These are phyloP conservation scores for Hydrochoerus hydrochaeris DNA, from an alignment of 2,113 vertebrate species.

Conservation along the genomic window DNA sequence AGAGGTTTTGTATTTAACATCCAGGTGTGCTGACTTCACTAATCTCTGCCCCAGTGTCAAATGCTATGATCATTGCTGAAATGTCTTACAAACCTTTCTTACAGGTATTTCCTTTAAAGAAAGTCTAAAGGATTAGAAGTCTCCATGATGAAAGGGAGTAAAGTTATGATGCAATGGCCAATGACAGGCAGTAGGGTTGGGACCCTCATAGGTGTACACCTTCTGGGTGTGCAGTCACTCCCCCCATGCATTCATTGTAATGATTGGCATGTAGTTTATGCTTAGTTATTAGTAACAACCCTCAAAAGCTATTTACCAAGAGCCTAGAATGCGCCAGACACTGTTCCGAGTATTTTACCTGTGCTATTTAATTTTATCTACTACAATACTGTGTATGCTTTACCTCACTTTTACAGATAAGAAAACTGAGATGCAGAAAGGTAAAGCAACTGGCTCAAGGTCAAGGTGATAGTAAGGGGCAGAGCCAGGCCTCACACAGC, in stretches of 20 bases:
- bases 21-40: background rate
- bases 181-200: background rate
- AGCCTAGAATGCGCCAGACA: background rate
- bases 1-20: background rate
- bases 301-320: background rate
- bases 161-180: background rate
- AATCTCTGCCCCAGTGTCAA: background rate
- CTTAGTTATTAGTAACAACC: background rate
- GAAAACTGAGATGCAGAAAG: background rate
- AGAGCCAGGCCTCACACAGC: background rate
- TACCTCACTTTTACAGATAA: background rate
- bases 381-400: background rate
- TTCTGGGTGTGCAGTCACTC: background rate
- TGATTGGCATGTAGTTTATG: background rate
- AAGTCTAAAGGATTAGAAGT: constrained; percentile 4
- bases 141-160: background rate
- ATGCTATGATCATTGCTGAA: background rate
- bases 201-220: background rate
- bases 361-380: background rate
- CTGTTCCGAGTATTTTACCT: constrained; percentile 11
- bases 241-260: background rate
- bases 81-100: background rate
- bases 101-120: constrained; percentile 30
- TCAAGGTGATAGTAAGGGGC: background rate
- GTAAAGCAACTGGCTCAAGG: background rate